These are phyloP conservation scores for Bombus soroeensis DNA, from an alignment of 1,140 invertebrate genomes.

Conservation along the genomic window DNA sequence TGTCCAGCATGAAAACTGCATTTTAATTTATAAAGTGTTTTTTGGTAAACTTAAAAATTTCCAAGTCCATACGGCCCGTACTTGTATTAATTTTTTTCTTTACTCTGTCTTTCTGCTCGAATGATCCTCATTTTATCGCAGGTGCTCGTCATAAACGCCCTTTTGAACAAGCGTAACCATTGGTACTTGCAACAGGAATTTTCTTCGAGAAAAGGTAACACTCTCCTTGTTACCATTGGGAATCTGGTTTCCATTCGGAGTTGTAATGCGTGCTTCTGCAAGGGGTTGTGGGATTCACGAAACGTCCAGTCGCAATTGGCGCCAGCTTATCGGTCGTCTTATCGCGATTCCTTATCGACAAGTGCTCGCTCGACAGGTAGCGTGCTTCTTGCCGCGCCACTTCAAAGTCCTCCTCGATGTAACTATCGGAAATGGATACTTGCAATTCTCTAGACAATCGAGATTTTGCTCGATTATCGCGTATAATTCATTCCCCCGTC, in stretches of 20 bases:
- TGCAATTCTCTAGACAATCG: slow-evolving; percentile 58
- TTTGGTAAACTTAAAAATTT: too few species aligned
- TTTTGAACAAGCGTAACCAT: too few species aligned
- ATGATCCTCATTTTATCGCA: too few species aligned
- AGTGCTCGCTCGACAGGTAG: slow-evolving; percentile 54
- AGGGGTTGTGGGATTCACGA: slow-evolving; percentile 25
- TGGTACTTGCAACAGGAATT: not conserved
- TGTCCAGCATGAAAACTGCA: too few species aligned
- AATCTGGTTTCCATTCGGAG: not conserved
- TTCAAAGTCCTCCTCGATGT: slow-evolving; percentile 47
- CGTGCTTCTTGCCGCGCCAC: slow-evolving; percentile 60
- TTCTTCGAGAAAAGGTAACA: not conserved
- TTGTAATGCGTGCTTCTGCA: not conserved
- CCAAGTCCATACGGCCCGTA: too few species aligned
- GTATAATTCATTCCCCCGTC: slow-evolving; percentile 13
- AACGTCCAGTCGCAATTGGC: slow-evolving; percentile 58
- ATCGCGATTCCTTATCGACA: slow-evolving; percentile 64
- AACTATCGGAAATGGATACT: slow-evolving; percentile 50
- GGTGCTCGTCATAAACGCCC: too few species aligned
- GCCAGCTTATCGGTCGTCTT: slow-evolving; percentile 47
- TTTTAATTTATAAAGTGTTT: too few species aligned
- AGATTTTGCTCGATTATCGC: slow-evolving; percentile 58
- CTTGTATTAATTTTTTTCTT: too few species aligned
- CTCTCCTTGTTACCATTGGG: not conserved
- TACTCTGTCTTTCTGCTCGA: too few species aligned